Evolutionary conservation across 2,888 invertebrate genomes (phyloP), one percentile per base, ranked within the genome.

Genomic region (Sinodicranocentrus sp.): DNA sequence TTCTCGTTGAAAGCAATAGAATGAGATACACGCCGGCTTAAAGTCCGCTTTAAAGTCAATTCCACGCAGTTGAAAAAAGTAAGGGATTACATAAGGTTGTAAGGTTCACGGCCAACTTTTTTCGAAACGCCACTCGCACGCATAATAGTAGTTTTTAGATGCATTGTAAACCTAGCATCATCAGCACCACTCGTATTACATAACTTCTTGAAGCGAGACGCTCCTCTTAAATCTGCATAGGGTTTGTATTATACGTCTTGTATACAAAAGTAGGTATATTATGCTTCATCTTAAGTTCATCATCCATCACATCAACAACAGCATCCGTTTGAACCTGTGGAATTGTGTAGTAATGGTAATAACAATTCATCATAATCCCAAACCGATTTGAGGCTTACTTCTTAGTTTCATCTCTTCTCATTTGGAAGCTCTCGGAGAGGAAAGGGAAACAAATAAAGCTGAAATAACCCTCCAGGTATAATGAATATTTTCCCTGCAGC

Each of bases 81-180:
- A 33, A 33, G 10, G 33, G 33, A 33, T 59, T 33, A 72, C n/a
- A 23, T n/a, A 28, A 39, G 10, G 57, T 33, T 52, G 39, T 19
- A 76, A 77, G 59, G 77, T 77, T 77, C 77, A 77, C 68, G 77
- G 77, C 39, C 77, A 77, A 77, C 67, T 28, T 67, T 67, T 54
- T 76, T 73, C 28, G 48, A 25, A 39, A 59, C n/a, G 25, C 23
- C 33, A 17, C 44, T 43, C 52, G 54, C 54, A 73, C 54, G 25
- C 59, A 43, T 65, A 43, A 43, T 44, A 28, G 44, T 19, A 33
- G 57, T 33, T 33, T 48, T 33, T n/a, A n/a, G n/a, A n/a, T n/a
- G n/a, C n/a, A n/a, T n/a, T n/a, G n/a, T n/a, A n/a, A n/a, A n/a
- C n/a, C n/a, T n/a, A n/a, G n/a, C n/a, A n/a, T n/a, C n/a, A n/a